Conservation (phyloP, 1,140 invertebrate species). For the Drosophila pruinosa region DNA sequence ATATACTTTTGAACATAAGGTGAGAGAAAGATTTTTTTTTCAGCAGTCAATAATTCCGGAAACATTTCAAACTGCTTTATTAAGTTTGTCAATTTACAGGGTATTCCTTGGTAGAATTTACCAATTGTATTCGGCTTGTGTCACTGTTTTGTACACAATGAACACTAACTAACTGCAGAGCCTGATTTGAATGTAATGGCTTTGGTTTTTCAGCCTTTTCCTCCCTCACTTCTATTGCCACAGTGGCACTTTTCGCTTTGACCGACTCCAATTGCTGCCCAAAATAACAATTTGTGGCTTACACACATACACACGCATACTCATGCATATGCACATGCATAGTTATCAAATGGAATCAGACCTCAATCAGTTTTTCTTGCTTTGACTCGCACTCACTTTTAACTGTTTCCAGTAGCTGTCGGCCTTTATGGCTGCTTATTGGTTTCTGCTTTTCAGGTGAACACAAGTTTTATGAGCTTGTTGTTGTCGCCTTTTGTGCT, state of each 20-base stretch:
- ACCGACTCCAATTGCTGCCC: slow-evolving; percentile 26
- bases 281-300: slow-evolving; percentile 46
- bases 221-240: not conserved
- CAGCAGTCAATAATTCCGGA: too few relatives aligned
- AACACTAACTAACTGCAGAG: slow-evolving; percentile 71
- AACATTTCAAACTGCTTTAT: too few relatives aligned
- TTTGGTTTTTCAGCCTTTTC: slow-evolving; percentile 36
- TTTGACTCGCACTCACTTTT: slow-evolving; percentile 46
- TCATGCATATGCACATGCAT: not conserved
- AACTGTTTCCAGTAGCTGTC: slow-evolving; percentile 16
- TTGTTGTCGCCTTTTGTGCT: slow-evolving; percentile 60
- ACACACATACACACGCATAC: slow-evolving; percentile 1
- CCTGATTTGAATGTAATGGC: slow-evolving; percentile 79
- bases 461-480: slow-evolving; percentile 67
- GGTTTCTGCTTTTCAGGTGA: slow-evolving; percentile 58
- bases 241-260: slow-evolving; percentile 32
- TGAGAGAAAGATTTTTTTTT: too few relatives aligned
- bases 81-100: not conserved
- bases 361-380: slow-evolving; percentile 58
- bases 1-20: too few relatives aligned
- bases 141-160: slow-evolving; percentile 55
- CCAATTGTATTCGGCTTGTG: not conserved
- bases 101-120: not conserved
- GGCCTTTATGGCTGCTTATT: slow-evolving; percentile 61
- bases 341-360: slow-evolving; percentile 26